These are phyloP conservation scores for Acronicta aceris DNA, from an alignment of 2,888 invertebrate genomes.

Conservation along the genomic window DNA sequence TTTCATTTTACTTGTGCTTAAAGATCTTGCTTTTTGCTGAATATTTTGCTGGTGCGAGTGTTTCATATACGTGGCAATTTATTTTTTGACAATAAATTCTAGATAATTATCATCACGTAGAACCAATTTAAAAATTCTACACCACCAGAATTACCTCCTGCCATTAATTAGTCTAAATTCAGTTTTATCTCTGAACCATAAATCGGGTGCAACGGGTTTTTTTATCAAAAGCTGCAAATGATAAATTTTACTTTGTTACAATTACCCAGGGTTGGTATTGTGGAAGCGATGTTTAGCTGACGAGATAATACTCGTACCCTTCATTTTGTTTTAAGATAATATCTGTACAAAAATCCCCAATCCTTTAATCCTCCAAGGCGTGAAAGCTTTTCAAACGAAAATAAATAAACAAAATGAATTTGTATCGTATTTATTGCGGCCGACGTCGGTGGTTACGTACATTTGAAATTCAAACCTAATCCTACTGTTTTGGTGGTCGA, in stretches of 20 bases:
- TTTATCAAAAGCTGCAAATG: conserved; percentile 32
- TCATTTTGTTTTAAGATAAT: conserved; percentile 38
- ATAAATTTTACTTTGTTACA: conserved; percentile 36
- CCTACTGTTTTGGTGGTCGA: conserved; percentile 7
- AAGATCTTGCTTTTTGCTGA: no score
- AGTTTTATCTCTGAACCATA: conserved; percentile 10
- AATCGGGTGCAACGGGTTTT: conserved; percentile 17
- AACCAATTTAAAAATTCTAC: background rate
- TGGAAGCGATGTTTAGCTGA: conserved; percentile 27
- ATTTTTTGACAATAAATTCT: no score
- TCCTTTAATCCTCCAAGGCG: conserved; percentile 33
- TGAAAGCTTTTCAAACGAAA: conserved; percentile 27
- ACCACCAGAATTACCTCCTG: background rate
- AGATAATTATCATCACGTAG: no score
- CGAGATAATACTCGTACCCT: conserved; percentile 20
- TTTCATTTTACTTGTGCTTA: no score
- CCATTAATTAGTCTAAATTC: background rate
- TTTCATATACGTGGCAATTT: no score
- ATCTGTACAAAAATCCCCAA: conserved; percentile 13
- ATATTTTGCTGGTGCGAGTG: no score
- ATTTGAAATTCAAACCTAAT: conserved; percentile 29
- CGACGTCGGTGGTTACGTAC: conserved; percentile 3
- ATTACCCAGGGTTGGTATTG: conserved; percentile 17
- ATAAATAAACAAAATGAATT: conserved; percentile 29
- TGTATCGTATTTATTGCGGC: conserved; percentile 18